A percentile compares a stretch with the other conserved stretches of the same genome.
These are phyloP conservation scores for Caenorhabditis sp. DNA, from an alignment of 2,888 invertebrate species.

Conservation along the genomic window DNA sequence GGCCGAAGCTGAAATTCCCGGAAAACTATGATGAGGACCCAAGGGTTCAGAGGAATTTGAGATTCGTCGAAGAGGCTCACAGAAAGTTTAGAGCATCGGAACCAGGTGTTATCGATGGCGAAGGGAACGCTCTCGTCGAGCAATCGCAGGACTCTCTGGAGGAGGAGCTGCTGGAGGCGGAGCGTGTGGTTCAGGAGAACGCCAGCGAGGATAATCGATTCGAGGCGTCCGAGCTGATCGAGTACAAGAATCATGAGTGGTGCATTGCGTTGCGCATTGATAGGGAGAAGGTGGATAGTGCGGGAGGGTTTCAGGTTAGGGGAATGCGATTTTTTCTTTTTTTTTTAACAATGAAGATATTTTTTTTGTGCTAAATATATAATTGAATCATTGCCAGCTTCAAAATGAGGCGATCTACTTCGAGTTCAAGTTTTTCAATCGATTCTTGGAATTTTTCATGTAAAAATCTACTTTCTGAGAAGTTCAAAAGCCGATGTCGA, in stretches of 20 bases:
- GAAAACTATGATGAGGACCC: slow-evolving; percentile 30
- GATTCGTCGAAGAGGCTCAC: background rate
- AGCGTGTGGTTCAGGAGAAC: background rate
- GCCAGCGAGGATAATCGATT: slow-evolving; percentile 44
- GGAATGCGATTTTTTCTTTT: no score
- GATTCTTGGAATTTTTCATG: no score
- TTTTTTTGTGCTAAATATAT: no score
- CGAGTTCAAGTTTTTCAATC: no score
- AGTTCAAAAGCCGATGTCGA: no score
- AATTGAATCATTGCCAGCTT: no score
- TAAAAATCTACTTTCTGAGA: no score
- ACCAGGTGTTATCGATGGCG: background rate
- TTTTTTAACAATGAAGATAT: no score
- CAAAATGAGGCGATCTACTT: no score
- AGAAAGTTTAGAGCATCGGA: background rate
- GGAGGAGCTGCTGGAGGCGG: background rate
- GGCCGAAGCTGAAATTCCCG: background rate
- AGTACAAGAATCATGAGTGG: slow-evolving; percentile 29
- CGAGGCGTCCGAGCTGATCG: slow-evolving; percentile 39
- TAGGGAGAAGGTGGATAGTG: slow-evolving; percentile 12
- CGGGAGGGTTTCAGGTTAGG: background rate
- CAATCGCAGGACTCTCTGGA: background rate
- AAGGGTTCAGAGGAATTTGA: background rate
- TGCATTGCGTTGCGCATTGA: slow-evolving; percentile 21
- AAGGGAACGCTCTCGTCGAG: background rate